These are phyloP conservation scores for Adela reaumurella DNA, from an alignment of 2,888 invertebrate genomes.

Conservation along the genomic window DNA sequence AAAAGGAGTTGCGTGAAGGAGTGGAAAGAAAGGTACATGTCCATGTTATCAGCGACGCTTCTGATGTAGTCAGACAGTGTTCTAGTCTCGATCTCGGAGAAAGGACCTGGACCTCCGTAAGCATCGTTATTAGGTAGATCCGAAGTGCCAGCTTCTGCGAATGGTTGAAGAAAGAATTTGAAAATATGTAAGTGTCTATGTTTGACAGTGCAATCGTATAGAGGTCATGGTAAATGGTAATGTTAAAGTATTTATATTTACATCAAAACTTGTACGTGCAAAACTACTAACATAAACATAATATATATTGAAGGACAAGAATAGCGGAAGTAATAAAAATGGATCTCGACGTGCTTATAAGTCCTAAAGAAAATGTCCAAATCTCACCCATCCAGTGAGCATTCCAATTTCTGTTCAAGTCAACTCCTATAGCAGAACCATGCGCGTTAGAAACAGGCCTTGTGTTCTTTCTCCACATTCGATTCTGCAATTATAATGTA, in stretches of 20 bases:
- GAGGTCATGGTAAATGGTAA: too few relatives aligned
- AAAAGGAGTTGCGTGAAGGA: conserved; percentile 69
- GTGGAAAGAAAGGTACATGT: conserved; percentile 69
- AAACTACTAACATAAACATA: too few relatives aligned
- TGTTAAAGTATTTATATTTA: too few relatives aligned
- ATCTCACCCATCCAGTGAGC: conserved; percentile 61
- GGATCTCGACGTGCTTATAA: too few relatives aligned
- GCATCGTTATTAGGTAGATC: conserved; percentile 55
- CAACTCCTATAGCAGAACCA: conserved; percentile 57
- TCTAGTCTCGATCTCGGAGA: conserved; percentile 67
- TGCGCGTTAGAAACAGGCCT: conserved; percentile 26
- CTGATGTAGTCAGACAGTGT: conserved; percentile 51
- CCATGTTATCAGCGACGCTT: conserved; percentile 42
- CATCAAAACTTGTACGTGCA: too few relatives aligned
- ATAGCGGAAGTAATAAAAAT: too few relatives aligned
- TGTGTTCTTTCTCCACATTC: conserved; percentile 66
- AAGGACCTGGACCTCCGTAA: conserved; percentile 63
- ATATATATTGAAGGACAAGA: too few relatives aligned
- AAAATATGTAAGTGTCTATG: too few relatives aligned
- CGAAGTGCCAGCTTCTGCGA: conserved; percentile 51
- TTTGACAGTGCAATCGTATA: too few relatives aligned
- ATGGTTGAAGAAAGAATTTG: too few relatives aligned
- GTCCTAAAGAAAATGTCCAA: too few relatives aligned
- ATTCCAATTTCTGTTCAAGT: conserved; percentile 70
- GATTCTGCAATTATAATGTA: conserved; percentile 47